Evolutionary conservation across 1,140 invertebrate genomes (phyloP).

Genomic region (Portunus trituberculatus): DNA sequence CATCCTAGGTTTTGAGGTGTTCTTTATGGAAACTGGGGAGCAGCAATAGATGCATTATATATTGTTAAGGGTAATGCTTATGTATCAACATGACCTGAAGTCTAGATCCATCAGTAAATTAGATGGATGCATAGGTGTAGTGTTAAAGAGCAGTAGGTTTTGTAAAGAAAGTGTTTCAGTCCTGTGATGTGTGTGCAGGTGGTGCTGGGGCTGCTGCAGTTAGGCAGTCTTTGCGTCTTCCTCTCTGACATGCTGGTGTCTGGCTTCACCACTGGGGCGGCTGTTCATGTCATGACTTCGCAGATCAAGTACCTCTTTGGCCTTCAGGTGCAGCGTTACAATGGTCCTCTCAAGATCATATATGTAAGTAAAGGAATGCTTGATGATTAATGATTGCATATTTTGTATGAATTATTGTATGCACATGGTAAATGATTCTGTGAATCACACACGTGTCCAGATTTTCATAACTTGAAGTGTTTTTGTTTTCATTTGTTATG

Average conservation of each 20-base stretch:
- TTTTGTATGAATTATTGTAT: neutral
- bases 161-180: neutral
- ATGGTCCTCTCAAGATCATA: conserved; percentile 88
- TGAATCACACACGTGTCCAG: neutral
- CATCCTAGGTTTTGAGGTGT: too few species aligned
- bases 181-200: conserved; percentile 82
- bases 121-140: neutral
- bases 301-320: conserved; percentile 95
- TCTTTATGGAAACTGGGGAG: too few species aligned
- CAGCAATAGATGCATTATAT: too few species aligned
- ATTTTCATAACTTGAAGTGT: too few species aligned
- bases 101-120: too few species aligned
- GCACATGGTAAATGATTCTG: neutral
- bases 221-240: conserved; percentile 92
- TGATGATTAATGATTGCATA: neutral
- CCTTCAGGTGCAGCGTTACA: conserved; percentile 84
- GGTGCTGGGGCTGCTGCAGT: conserved; percentile 88
- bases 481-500: too few species aligned
- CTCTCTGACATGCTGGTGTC: conserved; percentile 94
- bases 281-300: conserved; percentile 93
- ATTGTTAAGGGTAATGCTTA: too few species aligned
- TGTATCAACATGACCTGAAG: too few species aligned
- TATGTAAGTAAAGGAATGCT: conserved; percentile 79
- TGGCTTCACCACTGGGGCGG: conserved; percentile 95
- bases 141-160: neutral